Evolutionary conservation across 2,797 vertebrate genomes (phyloP), one percentile per base, ranked within the genome.

Genomic region (Salarias fasciatus): DNA sequence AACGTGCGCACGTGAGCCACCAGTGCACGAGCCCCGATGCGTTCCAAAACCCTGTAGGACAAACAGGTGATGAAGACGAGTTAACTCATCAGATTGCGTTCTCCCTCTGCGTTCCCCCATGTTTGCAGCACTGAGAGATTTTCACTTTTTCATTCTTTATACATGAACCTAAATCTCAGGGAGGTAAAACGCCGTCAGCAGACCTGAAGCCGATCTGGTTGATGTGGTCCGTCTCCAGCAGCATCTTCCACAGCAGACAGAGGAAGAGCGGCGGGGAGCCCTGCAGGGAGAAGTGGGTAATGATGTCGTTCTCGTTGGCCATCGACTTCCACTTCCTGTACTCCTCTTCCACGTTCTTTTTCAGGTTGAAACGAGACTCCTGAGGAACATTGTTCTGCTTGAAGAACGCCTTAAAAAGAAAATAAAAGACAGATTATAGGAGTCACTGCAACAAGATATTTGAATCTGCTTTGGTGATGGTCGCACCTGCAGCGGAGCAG

Each of bases 301-400:
- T 98, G 75, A 99, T 98, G 75, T 98, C 97, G 8, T 95, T 98
- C 90, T 99, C 97, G 3, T 93, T 97, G 65, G 93, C 96, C 98
- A 99, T 99, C 0, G 97, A 98, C 83, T 99, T 99, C 98, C 98
- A 99, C 86, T 99, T 99, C 28, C 98, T 92, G 79, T 99, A 99
- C 53, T 99, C 98, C 63, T 99, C 98, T 72, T 99, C 98, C 44
- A 99, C 98, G 0, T 99, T 99, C 89, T 99, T 99, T 88, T 99
- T 99, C 82, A 99, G 89, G 90, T 99, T 99, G 83, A 99, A 99
- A 37, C 98, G 96, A 43, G 96, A 98, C 90, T 99, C 97, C 86
- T 99, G 98, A 40, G 97, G 96, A 11, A 99, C 97, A 0, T 98
- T 99, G 86, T 99, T 99, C 91, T 98, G 96, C 82, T 98, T 97